Conservation (phyloP, 2,797 vertebrate genomes). For the Adrianichthys oophorus region DNA sequence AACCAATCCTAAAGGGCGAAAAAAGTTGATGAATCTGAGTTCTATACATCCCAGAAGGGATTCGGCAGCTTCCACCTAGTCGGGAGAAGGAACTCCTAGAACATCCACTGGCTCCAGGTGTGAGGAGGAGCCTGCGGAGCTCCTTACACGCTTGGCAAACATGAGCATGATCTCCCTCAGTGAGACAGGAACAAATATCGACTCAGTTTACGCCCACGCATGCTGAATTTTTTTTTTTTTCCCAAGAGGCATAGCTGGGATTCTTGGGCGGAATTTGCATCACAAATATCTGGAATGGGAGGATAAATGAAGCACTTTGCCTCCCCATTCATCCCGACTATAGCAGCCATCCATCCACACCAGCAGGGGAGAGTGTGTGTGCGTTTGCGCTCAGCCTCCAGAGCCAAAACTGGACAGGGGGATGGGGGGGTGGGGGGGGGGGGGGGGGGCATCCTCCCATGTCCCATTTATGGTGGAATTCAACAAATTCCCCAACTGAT, state of each 20-base stretch:
- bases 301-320: constrained; percentile 58
- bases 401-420: constrained; percentile 22
- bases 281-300: constrained; percentile 65
- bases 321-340: constrained; percentile 27
- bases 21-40: no score
- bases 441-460: constrained; percentile 9
- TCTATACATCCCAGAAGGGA: no score
- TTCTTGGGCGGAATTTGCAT: constrained; percentile 68
- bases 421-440: background rate
- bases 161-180: no score
- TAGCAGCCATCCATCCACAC: constrained; percentile 34
- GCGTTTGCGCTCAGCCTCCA: constrained; percentile 8
- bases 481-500: constrained; percentile 8
- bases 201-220: constrained; percentile 28
- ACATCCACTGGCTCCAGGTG: no score
- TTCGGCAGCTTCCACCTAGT: no score
- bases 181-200: constrained; percentile 26
- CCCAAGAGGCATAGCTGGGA: constrained; percentile 62
- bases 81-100: no score
- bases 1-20: no score
- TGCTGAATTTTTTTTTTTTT: constrained; percentile 32
- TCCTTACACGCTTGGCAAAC: no score
- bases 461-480: constrained; percentile 14
- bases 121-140: background rate
- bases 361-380: constrained; percentile 16